Percentiles rank a stretch among this genome's conserved stretches.
Evolutionary conservation across 1,140 invertebrate genomes (phyloP).

Genomic region (Hypothenemus hampei): DNA sequence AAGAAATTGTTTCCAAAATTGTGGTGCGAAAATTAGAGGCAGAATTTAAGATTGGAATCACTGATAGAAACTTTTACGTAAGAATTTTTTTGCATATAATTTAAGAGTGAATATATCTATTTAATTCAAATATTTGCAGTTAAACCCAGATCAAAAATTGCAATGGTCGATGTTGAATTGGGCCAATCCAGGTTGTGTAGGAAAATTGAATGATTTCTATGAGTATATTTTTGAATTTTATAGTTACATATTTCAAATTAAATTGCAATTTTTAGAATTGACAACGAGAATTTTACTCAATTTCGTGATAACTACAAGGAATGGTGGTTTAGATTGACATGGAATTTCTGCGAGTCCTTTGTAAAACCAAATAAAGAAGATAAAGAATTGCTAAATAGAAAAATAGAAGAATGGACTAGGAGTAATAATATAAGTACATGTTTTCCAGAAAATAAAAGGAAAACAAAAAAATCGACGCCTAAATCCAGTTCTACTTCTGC

Average conservation of each 20-base stretch:
- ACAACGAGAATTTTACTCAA: constrained; percentile 32
- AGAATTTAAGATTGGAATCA: constrained; percentile 38
- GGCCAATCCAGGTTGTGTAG: constrained; percentile 34
- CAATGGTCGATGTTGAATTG: constrained; percentile 39
- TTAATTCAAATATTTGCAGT: constrained; percentile 19
- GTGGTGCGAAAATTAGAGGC: constrained; percentile 32
- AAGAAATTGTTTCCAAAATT: constrained; percentile 34
- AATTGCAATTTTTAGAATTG: constrained; percentile 26
- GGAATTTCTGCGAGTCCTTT: constrained; percentile 35
- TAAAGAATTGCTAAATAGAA: constrained; percentile 1
- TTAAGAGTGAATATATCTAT: not conserved
- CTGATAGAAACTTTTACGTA: constrained; percentile 38
- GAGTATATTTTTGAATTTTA: not conserved
- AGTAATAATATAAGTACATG: not conserved
- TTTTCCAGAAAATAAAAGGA: not conserved
- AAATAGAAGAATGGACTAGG: constrained; percentile 11
- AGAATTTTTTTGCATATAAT: constrained; percentile 6
- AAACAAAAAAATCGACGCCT: not conserved
- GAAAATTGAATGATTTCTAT: constrained; percentile 20
- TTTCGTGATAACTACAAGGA: constrained; percentile 34
- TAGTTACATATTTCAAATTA: not conserved
- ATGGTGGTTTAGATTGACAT: constrained; percentile 37
- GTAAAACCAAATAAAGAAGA: constrained; percentile 27
- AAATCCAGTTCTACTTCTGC: not conserved
- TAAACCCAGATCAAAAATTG: constrained; percentile 37